Conservation (phyloP, 2,888 invertebrate species). For the Aplocera efformata region DNA sequence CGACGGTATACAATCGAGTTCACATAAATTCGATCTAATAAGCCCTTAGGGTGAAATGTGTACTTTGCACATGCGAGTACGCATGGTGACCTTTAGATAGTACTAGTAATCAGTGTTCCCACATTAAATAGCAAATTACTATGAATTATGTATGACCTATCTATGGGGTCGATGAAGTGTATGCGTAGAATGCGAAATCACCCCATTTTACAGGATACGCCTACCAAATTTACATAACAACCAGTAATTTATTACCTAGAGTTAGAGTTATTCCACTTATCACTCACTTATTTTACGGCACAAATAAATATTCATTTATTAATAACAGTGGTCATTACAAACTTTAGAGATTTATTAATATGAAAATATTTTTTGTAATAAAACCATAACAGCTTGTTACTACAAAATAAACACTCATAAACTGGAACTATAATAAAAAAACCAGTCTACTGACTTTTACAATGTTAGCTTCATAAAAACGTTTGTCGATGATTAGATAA, state of each 20-base stretch:
- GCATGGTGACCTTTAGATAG: too few species aligned
- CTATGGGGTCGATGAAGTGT: slow-evolving; percentile 51
- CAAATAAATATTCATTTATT: neutral
- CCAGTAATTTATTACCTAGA: slow-evolving; percentile 33
- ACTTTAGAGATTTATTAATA: slow-evolving; percentile 6
- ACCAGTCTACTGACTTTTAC: neutral
- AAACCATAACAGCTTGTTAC: slow-evolving; percentile 3
- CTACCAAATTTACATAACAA: slow-evolving; percentile 31
- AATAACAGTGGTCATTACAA: too few species aligned
- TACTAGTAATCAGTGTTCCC: slow-evolving; percentile 51
- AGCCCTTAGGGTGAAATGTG: slow-evolving; percentile 57
- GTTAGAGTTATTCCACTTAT: too few species aligned
- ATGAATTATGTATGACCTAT: slow-evolving; percentile 55
- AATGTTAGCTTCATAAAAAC: neutral
- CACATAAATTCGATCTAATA: slow-evolving; percentile 58
- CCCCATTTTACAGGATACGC: slow-evolving; percentile 48
- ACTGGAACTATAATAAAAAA: too few species aligned
- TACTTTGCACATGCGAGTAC: slow-evolving; percentile 30
- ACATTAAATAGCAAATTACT: slow-evolving; percentile 62
- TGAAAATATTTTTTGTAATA: neutral
- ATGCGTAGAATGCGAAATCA: slow-evolving; percentile 42
- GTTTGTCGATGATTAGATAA: neutral
- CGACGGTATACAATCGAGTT: slow-evolving; percentile 32
- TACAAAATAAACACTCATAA: too few species aligned
- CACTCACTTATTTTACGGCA: slow-evolving; percentile 21